Evolutionary conservation across 1,140 invertebrate genomes (phyloP), one percentile per base, ranked within the genome.

Genomic region (Trichonephila clavipes): DNA sequence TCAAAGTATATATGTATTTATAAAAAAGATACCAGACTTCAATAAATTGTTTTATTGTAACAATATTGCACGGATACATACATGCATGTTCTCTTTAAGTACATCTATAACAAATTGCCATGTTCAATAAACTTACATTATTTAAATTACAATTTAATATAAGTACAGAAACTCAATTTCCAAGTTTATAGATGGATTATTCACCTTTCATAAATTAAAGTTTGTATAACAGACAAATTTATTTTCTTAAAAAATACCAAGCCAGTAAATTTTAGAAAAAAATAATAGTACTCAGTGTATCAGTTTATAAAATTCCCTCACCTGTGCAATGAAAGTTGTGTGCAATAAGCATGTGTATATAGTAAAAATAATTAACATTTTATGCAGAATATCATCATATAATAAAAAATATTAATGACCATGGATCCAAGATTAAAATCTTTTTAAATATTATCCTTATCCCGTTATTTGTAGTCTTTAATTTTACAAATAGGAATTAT

Each of bases 51-150:
- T 83, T 83, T 83, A 58, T 83, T 83, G 51, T 21, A 83, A 51
- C 40, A 83, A 83, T 83, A 83, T 83, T 83, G 82, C 82, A 83
- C 82, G 51, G 82, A 58, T 83, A 83, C 82, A 83, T 83, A 21
- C 82, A 58, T 83, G 82, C 44, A 58, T 58, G 19, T 83, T 44
- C 21, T 83, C 21, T 24, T 51, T 58, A 58, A 83, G n/a, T 59
- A 83, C 51, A 83, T 58, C 82, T 77, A 77, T 77, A 77, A 77
- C 34, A 77, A 77, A 77, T 77, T 77, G 72, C 72, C 24, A 34
- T 40, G 7, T 18, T 40, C 34, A 77, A 34, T 18, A 77, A 77
- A 77, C 28, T 28, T 14, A 34, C 1, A 28, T 28, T 34, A n/a
- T 69, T 62, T 69, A 69, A 69, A 24, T 72, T 16, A 28, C 28